These are phyloP conservation scores for Microchrysa polita DNA, from an alignment of 2,888 invertebrate genomes.

Conservation along the genomic window DNA sequence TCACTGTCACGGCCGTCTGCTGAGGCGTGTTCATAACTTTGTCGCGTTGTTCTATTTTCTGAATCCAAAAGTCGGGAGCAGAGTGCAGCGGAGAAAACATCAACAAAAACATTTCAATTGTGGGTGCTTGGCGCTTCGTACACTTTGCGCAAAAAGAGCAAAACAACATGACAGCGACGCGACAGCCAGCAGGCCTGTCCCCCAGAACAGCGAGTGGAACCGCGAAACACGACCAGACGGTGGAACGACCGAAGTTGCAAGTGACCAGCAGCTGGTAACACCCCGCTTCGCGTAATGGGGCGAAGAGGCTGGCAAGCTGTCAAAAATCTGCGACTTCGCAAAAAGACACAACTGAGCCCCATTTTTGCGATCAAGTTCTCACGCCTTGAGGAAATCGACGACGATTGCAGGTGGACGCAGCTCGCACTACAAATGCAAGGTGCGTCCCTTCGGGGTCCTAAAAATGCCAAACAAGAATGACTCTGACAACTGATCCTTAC, in stretches of 20 bases:
- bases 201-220: background rate
- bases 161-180: conserved; percentile 40
- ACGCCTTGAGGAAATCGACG: too few species aligned
- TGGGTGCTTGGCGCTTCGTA: background rate
- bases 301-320: conserved; percentile 20
- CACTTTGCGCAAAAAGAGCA: conserved; percentile 47
- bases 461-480: conserved; percentile 55
- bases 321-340: conserved; percentile 45
- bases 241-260: conserved; percentile 17
- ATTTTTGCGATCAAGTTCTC: conserved; percentile 60
- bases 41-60: conserved; percentile 21
- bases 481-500: conserved; percentile 67
- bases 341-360: conserved; percentile 28
- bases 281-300: conserved; percentile 45
- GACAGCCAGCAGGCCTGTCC: conserved; percentile 50
- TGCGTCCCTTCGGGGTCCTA: conserved; percentile 23
- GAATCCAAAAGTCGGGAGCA: conserved; percentile 11
- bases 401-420: too few species aligned
- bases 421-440: background rate
- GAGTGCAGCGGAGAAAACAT: conserved; percentile 39
- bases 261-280: conserved; percentile 47
- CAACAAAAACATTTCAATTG: conserved; percentile 48
- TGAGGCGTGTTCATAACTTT: conserved; percentile 19
- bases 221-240: conserved; percentile 13
- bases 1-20: conserved; percentile 14